Base-by-base conservation (phyloP, 2,888 invertebrate genomes). In the Axea sp. region DNA sequence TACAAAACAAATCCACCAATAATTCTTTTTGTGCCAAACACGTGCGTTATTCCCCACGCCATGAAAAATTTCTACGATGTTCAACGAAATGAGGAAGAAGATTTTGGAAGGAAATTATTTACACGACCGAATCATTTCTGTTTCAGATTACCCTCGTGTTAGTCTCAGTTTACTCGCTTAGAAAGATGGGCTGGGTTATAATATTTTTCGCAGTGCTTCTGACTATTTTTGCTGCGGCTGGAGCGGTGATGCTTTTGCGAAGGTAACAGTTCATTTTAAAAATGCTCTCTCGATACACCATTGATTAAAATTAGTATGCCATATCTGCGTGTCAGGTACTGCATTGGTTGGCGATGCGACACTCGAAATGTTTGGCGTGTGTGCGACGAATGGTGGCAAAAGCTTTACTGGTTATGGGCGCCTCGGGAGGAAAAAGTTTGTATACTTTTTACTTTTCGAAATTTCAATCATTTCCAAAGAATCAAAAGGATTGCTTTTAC, bases 361-460 rank as follows among this genome's bases (percentile, higher is more conserved):
- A 73, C 81, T 1, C 82, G 87, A 57, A 85, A 84, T 74, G 73
- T 86, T 15, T 86, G 86, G 86, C 83, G 83, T 59, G 79, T 86
- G 43, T 86, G 85, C 77, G 84, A 86, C 65, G 86, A 86, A 57
- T 87, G 87, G 86, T 80, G 85, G 47, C 86, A 87, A 53, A 83
- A 82, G 51, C 62, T 87, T 15, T 84, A 85, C 2, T 87, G 87
- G 87, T 77, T 86, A 7, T 87, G 87, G 87, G 87, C 87, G 19
- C 86, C 87, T 6, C 76, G 86, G 12, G 87, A 87, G 51, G 87
- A 87, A 74, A 87, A 87, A 82, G 87, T 87, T 68, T 12, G 69
- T 47, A 47, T 35, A 17, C 11, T 30, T 4, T 7, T n/a, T n/a
- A n/a, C n/a, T n/a, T n/a, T n/a, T n/a, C n/a, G n/a, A n/a, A n/a